Percentiles rank a stretch among this genome's conserved stretches.
phyloP scores from a whole-genome alignment of 1,140 invertebrate species.

The Uloborus diversus region DNA sequence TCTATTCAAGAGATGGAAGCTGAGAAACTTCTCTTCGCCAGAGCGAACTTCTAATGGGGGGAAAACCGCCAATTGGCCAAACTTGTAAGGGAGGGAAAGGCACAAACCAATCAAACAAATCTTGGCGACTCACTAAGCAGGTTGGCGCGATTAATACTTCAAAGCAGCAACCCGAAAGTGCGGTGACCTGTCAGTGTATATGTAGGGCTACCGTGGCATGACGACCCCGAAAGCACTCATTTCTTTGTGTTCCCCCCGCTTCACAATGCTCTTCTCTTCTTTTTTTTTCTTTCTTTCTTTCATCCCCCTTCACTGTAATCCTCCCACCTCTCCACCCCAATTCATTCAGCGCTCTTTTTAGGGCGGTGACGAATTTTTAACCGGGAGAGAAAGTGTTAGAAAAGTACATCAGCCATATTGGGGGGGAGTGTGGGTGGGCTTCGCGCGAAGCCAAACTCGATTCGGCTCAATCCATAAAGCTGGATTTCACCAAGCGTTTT shows the following conservation, averaged over 20 bases:
- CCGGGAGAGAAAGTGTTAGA: conserved; percentile 12
- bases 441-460: background rate
- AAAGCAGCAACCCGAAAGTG: conserved; percentile 14
- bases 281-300: background rate
- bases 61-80: no score
- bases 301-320: background rate
- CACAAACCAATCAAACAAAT: no score
- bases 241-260: conserved; percentile 11
- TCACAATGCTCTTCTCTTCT: background rate
- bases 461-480: no score
- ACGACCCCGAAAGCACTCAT: conserved; percentile 41
- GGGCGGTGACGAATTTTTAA: conserved; percentile 51
- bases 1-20: no score
- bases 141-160: conserved; percentile 44
- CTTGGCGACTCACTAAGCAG: conserved; percentile 38
- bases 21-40: background rate
- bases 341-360: conserved; percentile 26
- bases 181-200: conserved; percentile 55
- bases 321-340: background rate
- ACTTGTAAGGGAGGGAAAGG: no score
- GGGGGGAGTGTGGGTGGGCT: background rate
- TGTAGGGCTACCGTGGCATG: conserved; percentile 53
- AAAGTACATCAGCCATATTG: background rate
- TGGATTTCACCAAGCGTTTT: no score
- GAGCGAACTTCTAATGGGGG: no score